Conservation (phyloP, 2,888 invertebrate species). For the Lathronympha strigana region DNA sequence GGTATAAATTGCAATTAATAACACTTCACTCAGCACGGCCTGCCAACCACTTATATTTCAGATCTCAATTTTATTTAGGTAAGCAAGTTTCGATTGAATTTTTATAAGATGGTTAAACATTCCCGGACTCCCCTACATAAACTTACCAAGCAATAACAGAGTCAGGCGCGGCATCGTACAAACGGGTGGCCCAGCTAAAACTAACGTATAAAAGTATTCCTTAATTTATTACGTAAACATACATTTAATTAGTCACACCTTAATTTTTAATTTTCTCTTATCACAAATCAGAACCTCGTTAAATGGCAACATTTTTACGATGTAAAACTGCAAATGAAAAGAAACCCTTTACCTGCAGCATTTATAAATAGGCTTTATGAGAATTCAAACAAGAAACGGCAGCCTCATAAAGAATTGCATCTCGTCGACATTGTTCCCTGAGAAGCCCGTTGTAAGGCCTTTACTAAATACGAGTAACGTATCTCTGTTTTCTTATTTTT, state of each 20-base stretch:
- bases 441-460: constrained; percentile 49
- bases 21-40: too few species aligned
- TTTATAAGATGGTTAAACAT: too few species aligned
- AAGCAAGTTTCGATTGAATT: too few species aligned
- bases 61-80: too few species aligned
- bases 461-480: constrained; percentile 54
- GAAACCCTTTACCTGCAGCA: constrained; percentile 1
- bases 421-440: constrained; percentile 46
- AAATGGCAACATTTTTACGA: constrained; percentile 13
- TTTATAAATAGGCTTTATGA: constrained; percentile 40
- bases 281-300: constrained; percentile 51
- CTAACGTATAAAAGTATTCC: constrained; percentile 50
- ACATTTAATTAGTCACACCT: constrained; percentile 58
- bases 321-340: background rate
- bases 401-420: constrained; percentile 39
- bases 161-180: constrained; percentile 57
- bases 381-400: constrained; percentile 41
- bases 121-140: background rate
- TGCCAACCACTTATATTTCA: too few species aligned
- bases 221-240: constrained; percentile 53
- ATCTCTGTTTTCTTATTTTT: constrained; percentile 53
- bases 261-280: constrained; percentile 73
- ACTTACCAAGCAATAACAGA: constrained; percentile 54
- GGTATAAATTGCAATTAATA: too few species aligned
- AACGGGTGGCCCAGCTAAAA: constrained; percentile 47